Conservation (phyloP, 1,140 invertebrate species). For the Dinoponera quadriceps region DNA sequence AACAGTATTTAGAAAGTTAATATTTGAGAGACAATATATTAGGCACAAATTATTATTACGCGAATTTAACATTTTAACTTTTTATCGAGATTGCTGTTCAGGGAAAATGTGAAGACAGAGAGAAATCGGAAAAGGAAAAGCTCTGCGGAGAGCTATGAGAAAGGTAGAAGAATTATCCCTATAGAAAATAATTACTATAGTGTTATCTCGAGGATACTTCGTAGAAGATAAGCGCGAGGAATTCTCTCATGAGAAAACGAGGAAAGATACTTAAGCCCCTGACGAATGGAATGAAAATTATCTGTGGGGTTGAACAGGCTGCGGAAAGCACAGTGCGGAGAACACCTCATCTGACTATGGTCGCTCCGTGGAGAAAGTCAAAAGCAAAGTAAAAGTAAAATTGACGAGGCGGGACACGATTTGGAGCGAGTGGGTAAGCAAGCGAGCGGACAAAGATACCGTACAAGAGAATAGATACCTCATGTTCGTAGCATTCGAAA, state of each 20-base stretch:
- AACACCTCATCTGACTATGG: not conserved
- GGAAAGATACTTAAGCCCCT: constrained; percentile 27
- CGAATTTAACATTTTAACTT: too few species aligned
- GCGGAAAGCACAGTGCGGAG: not conserved
- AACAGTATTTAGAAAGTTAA: too few species aligned
- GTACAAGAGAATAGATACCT: not conserved
- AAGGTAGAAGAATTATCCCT: too few species aligned
- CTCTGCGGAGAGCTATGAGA: too few species aligned
- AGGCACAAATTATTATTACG: too few species aligned
- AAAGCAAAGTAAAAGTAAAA: constrained; percentile 53
- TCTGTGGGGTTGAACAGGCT: not conserved
- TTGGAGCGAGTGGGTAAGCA: not conserved
- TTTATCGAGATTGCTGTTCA: too few species aligned
- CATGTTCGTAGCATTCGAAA: too few species aligned
- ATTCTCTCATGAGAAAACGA: constrained; percentile 3
- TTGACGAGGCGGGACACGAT: not conserved
- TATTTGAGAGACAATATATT: too few species aligned
- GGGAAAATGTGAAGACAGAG: too few species aligned
- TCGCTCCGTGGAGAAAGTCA: constrained; percentile 17
- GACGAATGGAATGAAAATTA: constrained; percentile 30
- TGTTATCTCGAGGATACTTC: not conserved
- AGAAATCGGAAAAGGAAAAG: too few species aligned
- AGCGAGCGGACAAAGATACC: not conserved
- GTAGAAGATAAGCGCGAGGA: constrained; percentile 27
- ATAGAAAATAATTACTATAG: too few species aligned